phyloP scores from a whole-genome alignment of 2,797 vertebrate species.

The Ptychadena robeensis region DNA sequence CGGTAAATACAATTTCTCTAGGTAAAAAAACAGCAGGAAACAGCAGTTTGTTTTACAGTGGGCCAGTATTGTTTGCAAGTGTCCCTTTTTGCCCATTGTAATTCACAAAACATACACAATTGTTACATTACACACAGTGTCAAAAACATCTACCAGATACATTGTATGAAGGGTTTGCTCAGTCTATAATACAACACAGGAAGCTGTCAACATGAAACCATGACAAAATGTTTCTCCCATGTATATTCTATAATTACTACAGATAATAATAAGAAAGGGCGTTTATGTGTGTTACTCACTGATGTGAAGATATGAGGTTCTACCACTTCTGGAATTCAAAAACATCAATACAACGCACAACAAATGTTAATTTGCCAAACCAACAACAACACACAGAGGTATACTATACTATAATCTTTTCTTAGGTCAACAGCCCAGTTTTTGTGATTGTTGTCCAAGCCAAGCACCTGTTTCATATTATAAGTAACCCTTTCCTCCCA shows the following conservation, averaged over 20 bases:
- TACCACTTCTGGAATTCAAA: constrained; percentile 26
- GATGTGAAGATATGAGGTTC: constrained; percentile 13
- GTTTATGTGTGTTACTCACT: background rate
- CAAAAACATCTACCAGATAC: background rate
- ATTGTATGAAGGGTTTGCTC: background rate
- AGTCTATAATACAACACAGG: background rate
- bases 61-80: background rate
- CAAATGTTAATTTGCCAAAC: constrained; percentile 14
- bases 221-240: background rate
- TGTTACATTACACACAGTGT: background rate
- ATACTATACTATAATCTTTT: too few relatives aligned
- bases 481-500: too few relatives aligned
- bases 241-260: background rate
- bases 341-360: constrained; percentile 3
- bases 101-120: background rate
- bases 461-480: too few relatives aligned
- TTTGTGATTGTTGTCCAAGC: too few relatives aligned
- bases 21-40: too few relatives aligned
- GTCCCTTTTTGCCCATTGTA: background rate
- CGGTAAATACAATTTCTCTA: too few relatives aligned
- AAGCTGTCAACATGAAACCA: background rate
- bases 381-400: background rate
- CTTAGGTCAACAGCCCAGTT: too few relatives aligned
- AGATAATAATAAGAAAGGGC: background rate
- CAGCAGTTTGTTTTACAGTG: too few relatives aligned